Evolutionary conservation across 2,888 invertebrate genomes (phyloP), one percentile per base, ranked within the genome.

Genomic region (Terebella lapidaria): DNA sequence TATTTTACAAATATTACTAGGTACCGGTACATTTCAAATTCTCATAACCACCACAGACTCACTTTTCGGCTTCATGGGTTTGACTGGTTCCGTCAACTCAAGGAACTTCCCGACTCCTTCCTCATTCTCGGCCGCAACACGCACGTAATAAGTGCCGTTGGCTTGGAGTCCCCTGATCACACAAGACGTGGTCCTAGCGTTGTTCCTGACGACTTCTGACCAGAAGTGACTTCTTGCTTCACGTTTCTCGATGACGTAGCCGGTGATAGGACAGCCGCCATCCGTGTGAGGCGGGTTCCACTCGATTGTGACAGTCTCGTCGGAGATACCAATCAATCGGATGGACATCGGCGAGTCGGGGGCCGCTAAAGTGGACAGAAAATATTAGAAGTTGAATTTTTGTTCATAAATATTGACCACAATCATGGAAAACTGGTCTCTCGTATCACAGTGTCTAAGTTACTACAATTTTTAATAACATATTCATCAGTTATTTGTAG

Each of bases 121-220:
- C 69, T 91, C 86, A 82, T 93, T 93, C 58, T 90, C 85, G 0
- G 93, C 91, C 73, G 92, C 91, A 5, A 93, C 86, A 58, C 92
- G 86, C 81, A 93, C 91, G 77, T 89, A 88, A 78, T 92, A 93
- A 27, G 58, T 45, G 35, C 47, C 27, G 45, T 57, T 62, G 22
- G 59, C 54, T 4, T 57, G 56, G 30, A 72, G 62, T 18, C 28
- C 25, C 18, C 30, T 22, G 15, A 72, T 35, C 29, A 56, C 54
- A 52, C 63, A 62, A 5, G 26, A 29, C 4, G 60, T 61, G 5
- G 62, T 60, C 26, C 47, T 27, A 5, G 61, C 26, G 10, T 54
- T 35, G 18, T 68, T 62, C 22, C 51, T 56, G 10, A 60, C 49
- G 5, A 68, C 67, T 18, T 25, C 47, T 4, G 47, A 59, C 71